phyloP scores from a whole-genome alignment of 2,888 invertebrate species.

The Nomada fucata region DNA sequence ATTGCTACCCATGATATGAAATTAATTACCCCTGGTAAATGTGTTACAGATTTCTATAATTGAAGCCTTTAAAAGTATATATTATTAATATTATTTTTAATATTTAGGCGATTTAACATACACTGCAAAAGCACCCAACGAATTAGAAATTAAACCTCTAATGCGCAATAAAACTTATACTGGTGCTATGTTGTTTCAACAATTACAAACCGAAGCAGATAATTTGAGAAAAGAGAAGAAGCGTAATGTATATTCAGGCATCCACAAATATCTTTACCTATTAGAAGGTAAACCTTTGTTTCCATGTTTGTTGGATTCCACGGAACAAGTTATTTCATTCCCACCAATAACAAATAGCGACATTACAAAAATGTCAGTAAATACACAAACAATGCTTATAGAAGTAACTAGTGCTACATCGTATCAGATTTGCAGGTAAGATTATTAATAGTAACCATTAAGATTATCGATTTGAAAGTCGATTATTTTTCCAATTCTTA shows the following conservation, averaged over 20 bases:
- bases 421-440: conserved; percentile 86
- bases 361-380: conserved; percentile 90
- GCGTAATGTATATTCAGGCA: conserved; percentile 91
- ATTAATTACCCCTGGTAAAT: conserved; percentile 86
- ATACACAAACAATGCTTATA: conserved; percentile 88
- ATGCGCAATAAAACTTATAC: conserved; percentile 86
- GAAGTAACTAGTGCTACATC: conserved; percentile 91
- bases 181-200: conserved; percentile 89
- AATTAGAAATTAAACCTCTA: conserved; percentile 89
- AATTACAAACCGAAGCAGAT: conserved; percentile 91
- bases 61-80: neutral
- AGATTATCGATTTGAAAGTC: neutral
- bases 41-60: neutral
- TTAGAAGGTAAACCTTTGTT: conserved; percentile 90
- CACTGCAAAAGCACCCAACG: conserved; percentile 88
- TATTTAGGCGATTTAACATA: conserved; percentile 87
- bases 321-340: conserved; percentile 90
- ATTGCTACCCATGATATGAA: conserved; percentile 93
- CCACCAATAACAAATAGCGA: conserved; percentile 95
- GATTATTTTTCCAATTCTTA: neutral
- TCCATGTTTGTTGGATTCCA: conserved; percentile 89
- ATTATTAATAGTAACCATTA: conserved; percentile 56
- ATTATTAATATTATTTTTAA: conserved; percentile 23
- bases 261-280: conserved; percentile 93
- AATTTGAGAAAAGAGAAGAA: conserved; percentile 93